Evolutionary conservation across 2,113 vertebrate genomes (phyloP), one percentile per base, ranked within the genome.

Genomic region (Brachionichthys hirsutus): DNA sequence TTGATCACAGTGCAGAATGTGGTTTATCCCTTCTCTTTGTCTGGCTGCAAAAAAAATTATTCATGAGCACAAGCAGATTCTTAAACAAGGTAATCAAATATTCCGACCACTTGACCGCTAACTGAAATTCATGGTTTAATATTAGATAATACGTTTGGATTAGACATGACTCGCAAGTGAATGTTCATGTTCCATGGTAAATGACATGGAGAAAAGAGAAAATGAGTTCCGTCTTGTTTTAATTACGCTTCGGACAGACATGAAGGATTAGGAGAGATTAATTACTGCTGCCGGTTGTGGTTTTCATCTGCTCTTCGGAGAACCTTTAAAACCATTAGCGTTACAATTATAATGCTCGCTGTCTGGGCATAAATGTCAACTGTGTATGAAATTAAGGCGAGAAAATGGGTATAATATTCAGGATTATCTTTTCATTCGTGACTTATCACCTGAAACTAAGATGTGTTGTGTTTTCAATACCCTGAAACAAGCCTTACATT

Each of bases 101-200:
- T 53, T 35, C 0, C 11, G 38, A 45, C 51, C 42, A 43, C 54
- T 46, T 62, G 38, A 63, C 36, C 43, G 38, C 38, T 42, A 49
- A 77, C 72, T 70, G 43, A 52, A 71, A 69, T 66, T 58, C 6
- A 56, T 13, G 30, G 18, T 69, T 54, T 67, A 43, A 64, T 55
- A 19, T 36, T 40, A n/a, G 60, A 63, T 64, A 51, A 24, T 44
- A 66, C 6, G 35, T 70, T 46, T 61, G 53, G 16, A 18, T 34
- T 36, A 6, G 16, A 4, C 16, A 4, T 48, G 46, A 18, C 30
- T 49, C 46, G 46, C 16, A 30, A 41, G 15, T 10, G n/a, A 35
- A 38, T 4, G 15, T 40, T 34, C 8, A 46, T 14, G 36, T 20
- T 12, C 13, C 2, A 10, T 10, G 9, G 16, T 45, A 54, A 47